Evolutionary conservation across 1,140 invertebrate species (phyloP).

Genomic region (Tyrophagus putrescentiae): DNA sequence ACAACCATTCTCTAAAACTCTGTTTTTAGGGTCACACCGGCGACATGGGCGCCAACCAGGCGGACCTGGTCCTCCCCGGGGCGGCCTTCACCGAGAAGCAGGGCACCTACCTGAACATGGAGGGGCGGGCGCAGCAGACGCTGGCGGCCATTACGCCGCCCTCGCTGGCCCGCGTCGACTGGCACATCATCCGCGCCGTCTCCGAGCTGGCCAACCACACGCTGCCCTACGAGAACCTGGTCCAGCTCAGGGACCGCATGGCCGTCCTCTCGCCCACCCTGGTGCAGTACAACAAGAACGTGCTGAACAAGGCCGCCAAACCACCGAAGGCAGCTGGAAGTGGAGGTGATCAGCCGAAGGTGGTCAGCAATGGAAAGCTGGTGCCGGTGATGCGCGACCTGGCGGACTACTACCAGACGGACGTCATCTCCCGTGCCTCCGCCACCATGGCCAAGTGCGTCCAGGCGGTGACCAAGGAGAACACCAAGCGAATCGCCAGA

Average conservation of each 20-base stretch:
- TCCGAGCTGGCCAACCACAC: conserved; percentile 61
- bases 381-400: conserved; percentile 62
- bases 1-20: not conserved
- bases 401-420: conserved; percentile 96
- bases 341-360: conserved; percentile 4
- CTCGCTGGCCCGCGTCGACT: conserved; percentile 84
- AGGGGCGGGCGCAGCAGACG: conserved; percentile 90
- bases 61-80: conserved; percentile 84
- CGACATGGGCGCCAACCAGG: conserved; percentile 75
- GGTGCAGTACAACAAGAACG: conserved; percentile 53
- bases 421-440: conserved; percentile 85
- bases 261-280: conserved; percentile 75
- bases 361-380: conserved; percentile 45
- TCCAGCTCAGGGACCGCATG: conserved; percentile 65
- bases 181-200: conserved; percentile 90
- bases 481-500: conserved; percentile 17
- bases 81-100: conserved; percentile 98
- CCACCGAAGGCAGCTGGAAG: not conserved
- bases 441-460: conserved; percentile 98
- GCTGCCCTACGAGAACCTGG: conserved; percentile 76
- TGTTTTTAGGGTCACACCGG: conserved; percentile 70
- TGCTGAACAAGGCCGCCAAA: not conserved
- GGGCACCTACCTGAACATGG: conserved; percentile 89
- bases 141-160: conserved; percentile 77
- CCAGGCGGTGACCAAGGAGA: conserved; percentile 57